Evolutionary conservation across 2,888 invertebrate species (phyloP).

Genomic region (Bombyx huttoni): DNA sequence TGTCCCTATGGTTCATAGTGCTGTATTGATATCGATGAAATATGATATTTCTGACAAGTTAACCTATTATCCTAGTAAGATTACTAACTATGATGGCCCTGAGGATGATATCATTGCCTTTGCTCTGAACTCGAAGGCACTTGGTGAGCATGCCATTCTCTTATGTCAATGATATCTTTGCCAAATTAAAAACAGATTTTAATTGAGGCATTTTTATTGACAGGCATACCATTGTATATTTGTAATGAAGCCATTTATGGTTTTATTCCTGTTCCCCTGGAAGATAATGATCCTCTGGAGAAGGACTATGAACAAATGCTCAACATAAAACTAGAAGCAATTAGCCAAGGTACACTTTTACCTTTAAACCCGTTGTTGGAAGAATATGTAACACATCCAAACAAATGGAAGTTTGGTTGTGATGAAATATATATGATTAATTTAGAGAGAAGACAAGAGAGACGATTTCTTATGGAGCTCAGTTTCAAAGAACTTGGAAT

Average conservation of each 20-base stretch:
- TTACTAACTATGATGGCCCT: slow-evolving; percentile 79
- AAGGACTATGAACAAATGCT: slow-evolving; percentile 80
- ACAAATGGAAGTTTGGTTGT: slow-evolving; percentile 77
- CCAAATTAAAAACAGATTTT: no score
- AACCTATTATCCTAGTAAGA: slow-evolving; percentile 79
- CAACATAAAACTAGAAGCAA: slow-evolving; percentile 82
- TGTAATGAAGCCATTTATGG: slow-evolving; percentile 90
- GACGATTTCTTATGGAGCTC: slow-evolving; percentile 82
- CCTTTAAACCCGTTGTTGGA: slow-evolving; percentile 46
- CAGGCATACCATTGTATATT: slow-evolving; percentile 57
- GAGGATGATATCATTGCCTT: slow-evolving; percentile 94
- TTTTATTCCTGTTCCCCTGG: slow-evolving; percentile 85
- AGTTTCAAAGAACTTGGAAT: slow-evolving; percentile 88
- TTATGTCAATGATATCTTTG: neutral
- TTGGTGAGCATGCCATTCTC: slow-evolving; percentile 43
- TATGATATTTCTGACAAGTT: slow-evolving; percentile 72
- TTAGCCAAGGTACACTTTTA: slow-evolving; percentile 71
- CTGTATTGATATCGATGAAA: slow-evolving; percentile 84
- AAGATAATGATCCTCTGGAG: slow-evolving; percentile 74
- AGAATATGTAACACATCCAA: slow-evolving; percentile 36
- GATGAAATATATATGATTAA: slow-evolving; percentile 95
- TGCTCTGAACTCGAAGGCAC: slow-evolving; percentile 83
- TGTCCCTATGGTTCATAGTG: slow-evolving; percentile 94
- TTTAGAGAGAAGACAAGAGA: slow-evolving; percentile 84
- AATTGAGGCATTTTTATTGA: neutral